Percentiles rank a stretch among this genome's conserved stretches.
phyloP scores from a whole-genome alignment of 1,140 invertebrate species.

The Steinernema khuongi region DNA sequence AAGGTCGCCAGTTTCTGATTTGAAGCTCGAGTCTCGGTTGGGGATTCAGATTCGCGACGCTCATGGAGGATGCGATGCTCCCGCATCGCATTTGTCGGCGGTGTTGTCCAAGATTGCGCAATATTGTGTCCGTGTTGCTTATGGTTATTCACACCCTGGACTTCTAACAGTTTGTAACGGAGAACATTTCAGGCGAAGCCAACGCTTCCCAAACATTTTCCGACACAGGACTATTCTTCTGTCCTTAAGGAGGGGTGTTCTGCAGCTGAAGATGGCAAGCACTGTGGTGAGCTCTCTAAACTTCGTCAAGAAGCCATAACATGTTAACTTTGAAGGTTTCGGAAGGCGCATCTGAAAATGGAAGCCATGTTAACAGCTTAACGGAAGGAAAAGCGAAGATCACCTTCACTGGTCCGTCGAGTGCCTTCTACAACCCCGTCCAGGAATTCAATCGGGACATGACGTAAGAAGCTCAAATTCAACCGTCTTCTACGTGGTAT shows the following conservation, averaged over 20 bases:
- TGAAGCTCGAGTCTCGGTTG: too few species aligned
- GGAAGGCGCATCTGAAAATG: background rate
- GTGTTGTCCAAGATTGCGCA: too few species aligned
- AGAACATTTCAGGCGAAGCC: too few species aligned
- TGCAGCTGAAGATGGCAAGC: background rate
- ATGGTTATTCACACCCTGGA: too few species aligned
- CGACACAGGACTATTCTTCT: background rate
- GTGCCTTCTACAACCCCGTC: slow-evolving; percentile 56
- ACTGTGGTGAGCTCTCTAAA: too few species aligned
- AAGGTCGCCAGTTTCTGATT: too few species aligned
- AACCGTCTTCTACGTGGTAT: background rate
- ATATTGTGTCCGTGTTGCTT: too few species aligned
- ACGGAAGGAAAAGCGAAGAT: slow-evolving; percentile 51
- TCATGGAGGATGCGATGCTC: too few species aligned
- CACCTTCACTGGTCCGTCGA: slow-evolving; percentile 30
- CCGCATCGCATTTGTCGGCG: too few species aligned
- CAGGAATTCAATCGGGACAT: slow-evolving; percentile 58
- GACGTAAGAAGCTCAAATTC: slow-evolving; percentile 41
- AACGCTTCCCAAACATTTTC: background rate
- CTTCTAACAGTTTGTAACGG: too few species aligned
- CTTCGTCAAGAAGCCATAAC: too few species aligned
- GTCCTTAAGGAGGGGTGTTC: background rate
- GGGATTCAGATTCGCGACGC: too few species aligned
- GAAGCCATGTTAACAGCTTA: background rate
- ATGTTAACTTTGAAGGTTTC: background rate